Percentiles rank a stretch among this genome's conserved stretches.
phyloP scores from a whole-genome alignment of 2,113 vertebrate species.

The Harpagus bidentatus region DNA sequence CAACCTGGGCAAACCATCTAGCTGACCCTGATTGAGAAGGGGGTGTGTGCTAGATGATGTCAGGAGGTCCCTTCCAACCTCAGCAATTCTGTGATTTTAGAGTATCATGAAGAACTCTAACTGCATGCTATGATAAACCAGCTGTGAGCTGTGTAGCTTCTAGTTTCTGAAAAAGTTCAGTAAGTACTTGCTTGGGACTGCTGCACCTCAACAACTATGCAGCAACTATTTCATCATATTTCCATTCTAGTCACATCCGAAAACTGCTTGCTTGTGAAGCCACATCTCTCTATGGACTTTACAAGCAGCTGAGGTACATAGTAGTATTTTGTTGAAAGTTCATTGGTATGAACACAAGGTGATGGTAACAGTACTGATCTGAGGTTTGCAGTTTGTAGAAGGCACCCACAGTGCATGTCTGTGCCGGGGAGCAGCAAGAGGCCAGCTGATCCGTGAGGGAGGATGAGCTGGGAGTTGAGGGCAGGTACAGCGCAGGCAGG shows the following conservation, averaged over 20 bases:
- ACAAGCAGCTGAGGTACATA: neutral
- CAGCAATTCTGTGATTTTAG: neutral
- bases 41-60: neutral
- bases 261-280: neutral
- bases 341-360: neutral
- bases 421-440: neutral
- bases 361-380: neutral
- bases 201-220: neutral
- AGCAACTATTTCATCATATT: neutral
- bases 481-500: neutral
- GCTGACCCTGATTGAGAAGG: neutral
- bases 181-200: neutral
- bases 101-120: neutral
- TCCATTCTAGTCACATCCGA: neutral
- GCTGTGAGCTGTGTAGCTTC: neutral
- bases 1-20: neutral
- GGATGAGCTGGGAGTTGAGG: neutral
- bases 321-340: neutral
- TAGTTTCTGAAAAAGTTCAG: neutral
- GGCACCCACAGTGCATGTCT: neutral
- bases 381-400: neutral
- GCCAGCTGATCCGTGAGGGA: neutral
- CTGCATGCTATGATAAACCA: neutral
- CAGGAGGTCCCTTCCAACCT: neutral
- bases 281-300: neutral